Evolutionary conservation across 2,113 vertebrate genomes (phyloP), one percentile per base, ranked within the genome.

Genomic region (Syngnathus typhle): DNA sequence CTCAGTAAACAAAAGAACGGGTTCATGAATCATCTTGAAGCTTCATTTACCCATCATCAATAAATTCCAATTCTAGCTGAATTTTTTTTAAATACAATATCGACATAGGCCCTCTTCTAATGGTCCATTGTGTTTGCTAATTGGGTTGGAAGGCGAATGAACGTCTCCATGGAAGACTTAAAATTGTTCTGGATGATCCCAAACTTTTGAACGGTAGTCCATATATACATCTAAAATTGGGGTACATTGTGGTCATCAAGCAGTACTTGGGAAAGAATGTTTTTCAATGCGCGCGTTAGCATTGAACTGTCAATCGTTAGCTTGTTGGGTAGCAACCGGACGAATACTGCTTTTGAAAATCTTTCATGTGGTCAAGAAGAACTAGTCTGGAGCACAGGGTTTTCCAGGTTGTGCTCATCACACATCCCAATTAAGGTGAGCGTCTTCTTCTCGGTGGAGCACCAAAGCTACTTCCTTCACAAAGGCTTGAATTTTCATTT

Each of bases 401-500:
- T 18, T 78, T 78, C 68, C 72, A 68, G 68, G 69, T 79, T 74
- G 27, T 32, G 55, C 52, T 79, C 74, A 73, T 83, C 72, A 74
- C 76, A 77, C 65, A 27, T 76, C 59, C 77, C 78, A 88, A 83
- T 85, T 82, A 83, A 77, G 71, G 75, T 70, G 76, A 54, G 55
- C 67, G 37, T 81, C 69, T 66, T 76, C 64, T 54, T 76, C 74
- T 13, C 16, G 27, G 5, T 74, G 64, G 73, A 63, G 75, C 74
- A 73, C 72, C n/a, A 58, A 38, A 46, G 70, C 74, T 74, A 65
- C 80, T 6, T 41, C 36, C 2, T 65, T 47, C 79, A 72, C 66
- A 64, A 67, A 72, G 72, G 76, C 81, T 81, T 84, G 75, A 82
- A 81, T 85, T 81, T 79, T 69, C 44, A 82, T 82, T 81, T 79